Base-by-base conservation (phyloP, 2,797 vertebrate genomes). In the Leuciscus waleckii region DNA sequence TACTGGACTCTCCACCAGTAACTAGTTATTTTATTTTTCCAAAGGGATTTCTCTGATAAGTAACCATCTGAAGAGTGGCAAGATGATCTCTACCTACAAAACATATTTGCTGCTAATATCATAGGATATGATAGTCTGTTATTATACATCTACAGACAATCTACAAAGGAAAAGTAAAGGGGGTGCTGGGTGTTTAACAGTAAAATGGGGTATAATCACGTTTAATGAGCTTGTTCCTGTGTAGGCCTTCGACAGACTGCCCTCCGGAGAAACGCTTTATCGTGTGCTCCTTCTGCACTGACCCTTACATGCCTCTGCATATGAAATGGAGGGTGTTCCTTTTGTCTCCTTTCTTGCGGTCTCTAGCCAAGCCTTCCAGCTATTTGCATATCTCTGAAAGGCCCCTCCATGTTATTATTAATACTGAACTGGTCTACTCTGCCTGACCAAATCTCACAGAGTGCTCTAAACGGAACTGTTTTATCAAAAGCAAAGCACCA, bases 201-300 rank as follows among this genome's bases (percentile, higher is more conserved):
- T 32, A 90, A 93, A 93, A 94, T 93, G 92, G 92, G 92, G 90
- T 88, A 90, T 95, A 95, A 95, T 95, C 93, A 93, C 89, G 91
- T 93, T 93, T 95, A 95, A 95, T 94, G 93, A 95, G 94, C 94
- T 94, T 93, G 93, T 95, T 95, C 93, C 93, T 93, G 91, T 65
- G 82, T 51, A 69, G 75, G 84, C 56, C 76, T 69, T 79, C 58
- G 32, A 65, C 58, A 83, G 65, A 74, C 86, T 73, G 56, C 74
- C 78, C 78, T 85, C 74, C 74, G 90, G 92, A 93, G 92, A 94
- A 93, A 89, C n/a, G 90, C 90, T 89, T 92, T 94, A 94, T 94
- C 90, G 90, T 93, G 92, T 92, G 90, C 91, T 92, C 92, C 92
- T 71, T 92, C 94, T 90, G 92, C 71, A 91, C 90, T 91, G 93